phyloP scores from a whole-genome alignment of 2,113 vertebrate genomes.

The Salminus brasiliensis region DNA sequence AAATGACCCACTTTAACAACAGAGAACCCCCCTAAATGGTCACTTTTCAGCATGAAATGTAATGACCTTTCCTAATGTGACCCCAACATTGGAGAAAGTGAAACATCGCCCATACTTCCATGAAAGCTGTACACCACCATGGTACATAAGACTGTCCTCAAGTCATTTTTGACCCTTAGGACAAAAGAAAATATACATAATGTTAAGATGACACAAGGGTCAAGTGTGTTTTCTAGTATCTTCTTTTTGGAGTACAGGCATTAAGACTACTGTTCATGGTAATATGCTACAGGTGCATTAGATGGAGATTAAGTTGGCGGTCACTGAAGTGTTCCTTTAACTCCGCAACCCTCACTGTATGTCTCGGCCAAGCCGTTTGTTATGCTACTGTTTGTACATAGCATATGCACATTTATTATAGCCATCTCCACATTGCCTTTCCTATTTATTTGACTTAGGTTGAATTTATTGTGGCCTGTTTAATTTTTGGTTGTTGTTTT shows the following conservation, averaged over 20 bases:
- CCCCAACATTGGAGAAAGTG: too few species aligned
- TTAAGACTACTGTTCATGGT: not conserved
- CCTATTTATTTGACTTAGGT: constrained; percentile 46
- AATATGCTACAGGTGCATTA: not conserved
- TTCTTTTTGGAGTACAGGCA: not conserved
- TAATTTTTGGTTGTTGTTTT: constrained; percentile 28
- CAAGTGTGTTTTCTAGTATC: not conserved
- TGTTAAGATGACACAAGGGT: too few species aligned
- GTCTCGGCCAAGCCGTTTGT: constrained; percentile 54
- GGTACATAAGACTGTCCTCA: too few species aligned
- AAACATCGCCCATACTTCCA: too few species aligned
- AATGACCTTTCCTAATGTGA: too few species aligned
- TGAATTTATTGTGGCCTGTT: constrained; percentile 7
- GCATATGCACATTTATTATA: constrained; percentile 61
- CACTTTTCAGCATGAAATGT: too few species aligned
- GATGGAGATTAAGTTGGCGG: not conserved
- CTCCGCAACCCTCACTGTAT: constrained; percentile 1
- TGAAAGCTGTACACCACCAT: too few species aligned
- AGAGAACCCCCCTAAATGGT: too few species aligned
- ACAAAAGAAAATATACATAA: too few species aligned
- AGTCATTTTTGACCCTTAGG: too few species aligned
- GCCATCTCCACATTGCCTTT: constrained; percentile 29
- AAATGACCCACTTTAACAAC: too few species aligned
- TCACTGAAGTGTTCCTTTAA: not conserved
- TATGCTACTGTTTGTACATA: constrained; percentile 67